A percentile compares a stretch with the other conserved stretches of the same genome.
phyloP scores from a whole-genome alignment of 2,888 invertebrate species.

The Tipula helvola region DNA sequence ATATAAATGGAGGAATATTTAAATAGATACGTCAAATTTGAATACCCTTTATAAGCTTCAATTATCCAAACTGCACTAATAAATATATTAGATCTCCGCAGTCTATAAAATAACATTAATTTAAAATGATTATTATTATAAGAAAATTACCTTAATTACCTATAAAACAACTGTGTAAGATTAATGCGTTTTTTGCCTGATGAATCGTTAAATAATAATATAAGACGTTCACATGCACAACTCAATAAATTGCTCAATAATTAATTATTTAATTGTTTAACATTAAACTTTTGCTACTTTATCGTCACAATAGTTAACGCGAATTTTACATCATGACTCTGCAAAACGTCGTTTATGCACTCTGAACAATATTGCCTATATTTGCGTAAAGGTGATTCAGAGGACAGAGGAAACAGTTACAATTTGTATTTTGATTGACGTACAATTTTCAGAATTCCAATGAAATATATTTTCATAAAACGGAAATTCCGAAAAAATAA shows the following conservation, averaged over 20 bases:
- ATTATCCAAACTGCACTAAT: no score
- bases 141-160: not conserved
- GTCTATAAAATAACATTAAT: not conserved
- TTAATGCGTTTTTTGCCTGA: not conserved
- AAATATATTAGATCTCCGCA: no score
- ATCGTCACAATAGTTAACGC: not conserved
- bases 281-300: not conserved
- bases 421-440: not conserved
- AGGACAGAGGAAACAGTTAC: not conserved
- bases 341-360: not conserved
- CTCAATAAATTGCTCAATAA: not conserved
- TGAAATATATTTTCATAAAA: not conserved
- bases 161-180: not conserved
- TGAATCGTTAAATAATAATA: not conserved
- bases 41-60: no score
- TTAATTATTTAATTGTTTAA: not conserved
- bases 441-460: not conserved
- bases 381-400: not conserved
- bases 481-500: not conserved
- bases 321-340: not conserved
- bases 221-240: not conserved
- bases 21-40: no score
- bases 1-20: no score
- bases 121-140: not conserved
- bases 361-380: not conserved